Evolutionary conservation across 2,888 invertebrate species (phyloP), one percentile per base, ranked within the genome.

Genomic region (Griposia aprilina): DNA sequence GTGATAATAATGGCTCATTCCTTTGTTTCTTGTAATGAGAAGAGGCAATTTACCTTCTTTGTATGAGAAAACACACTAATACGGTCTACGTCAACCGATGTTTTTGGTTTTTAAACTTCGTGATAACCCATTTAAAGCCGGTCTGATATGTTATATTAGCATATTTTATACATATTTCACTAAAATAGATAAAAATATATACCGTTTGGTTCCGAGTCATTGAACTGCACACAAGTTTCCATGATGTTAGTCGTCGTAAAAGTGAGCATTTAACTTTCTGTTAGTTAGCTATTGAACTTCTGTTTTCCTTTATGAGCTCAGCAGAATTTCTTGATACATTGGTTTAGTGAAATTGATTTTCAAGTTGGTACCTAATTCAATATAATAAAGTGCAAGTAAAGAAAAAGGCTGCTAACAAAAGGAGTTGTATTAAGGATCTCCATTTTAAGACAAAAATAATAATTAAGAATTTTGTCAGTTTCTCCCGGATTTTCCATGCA

Each of bases 141-240:
- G 30, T 17, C 11, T 62, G 5, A 10, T 36, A 50, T 36, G 36
- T 79, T 60, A 30, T 26, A 82, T 85, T 86, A 68, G 59, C 86
- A 86, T 86, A 83, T 83, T 77, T 50, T 50, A 50, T 72, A 67
- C 62, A 78, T 80, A 78, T 80, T 80, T 86, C 62, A 82, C 76
- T 67, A 65, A 77, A 78, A 82, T 66, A 78, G 52, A 76, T 76
- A 20, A 69, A 72, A 80, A 81, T 78, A 41, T 78, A 41, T 88
- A 83, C 87, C 86, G 87, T 88, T 86, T 67, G 36, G 63, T 71
- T 71, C 13, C 17, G 62, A 55, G 81, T 88, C 86, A 88, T 72
- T 78, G 88, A 88, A 85, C 87, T 77, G 11, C 11, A 26, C 66
- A 74, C 52, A 26, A 59, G 66, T 59, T 72, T 73, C 50, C 59